These are phyloP conservation scores for Sylvilagus floridanus DNA, from an alignment of 2,797 vertebrate species.

Conservation along the genomic window DNA sequence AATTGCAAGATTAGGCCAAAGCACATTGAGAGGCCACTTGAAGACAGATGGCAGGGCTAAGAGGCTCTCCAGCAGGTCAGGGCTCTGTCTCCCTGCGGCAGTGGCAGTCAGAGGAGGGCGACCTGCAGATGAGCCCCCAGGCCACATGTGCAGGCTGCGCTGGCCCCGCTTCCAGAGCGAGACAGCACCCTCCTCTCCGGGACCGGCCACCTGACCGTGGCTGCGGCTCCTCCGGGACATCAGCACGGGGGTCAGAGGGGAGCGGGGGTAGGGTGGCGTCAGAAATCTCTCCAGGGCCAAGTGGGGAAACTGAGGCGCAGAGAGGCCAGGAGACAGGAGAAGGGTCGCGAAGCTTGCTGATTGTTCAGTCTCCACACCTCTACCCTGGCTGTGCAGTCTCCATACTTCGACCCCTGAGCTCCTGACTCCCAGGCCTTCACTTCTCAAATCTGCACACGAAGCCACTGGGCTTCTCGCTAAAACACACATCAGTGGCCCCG, in stretches of 20 bases:
- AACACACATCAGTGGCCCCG: neutral
- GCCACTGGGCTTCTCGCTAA: neutral
- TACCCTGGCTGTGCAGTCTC: too few species aligned
- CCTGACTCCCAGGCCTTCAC: neutral
- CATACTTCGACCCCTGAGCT: neutral
- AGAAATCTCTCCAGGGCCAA: neutral
- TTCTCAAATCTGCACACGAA: neutral
- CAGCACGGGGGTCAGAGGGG: neutral
- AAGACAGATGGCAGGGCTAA: neutral
- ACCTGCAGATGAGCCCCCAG: neutral
- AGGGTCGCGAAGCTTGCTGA: neutral
- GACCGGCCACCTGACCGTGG: neutral
- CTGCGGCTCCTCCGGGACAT: neutral
- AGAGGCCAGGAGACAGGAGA: neutral
- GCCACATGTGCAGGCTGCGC: too few species aligned
- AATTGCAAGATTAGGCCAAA: slow-evolving; percentile 13
- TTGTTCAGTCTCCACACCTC: neutral
- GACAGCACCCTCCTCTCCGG: neutral
- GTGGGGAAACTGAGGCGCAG: neutral
- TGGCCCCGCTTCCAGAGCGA: neutral
- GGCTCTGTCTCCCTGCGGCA: too few species aligned
- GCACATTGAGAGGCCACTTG: neutral
- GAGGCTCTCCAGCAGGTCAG: neutral
- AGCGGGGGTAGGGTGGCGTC: neutral
- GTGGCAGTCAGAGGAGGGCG: neutral